These are phyloP conservation scores for Willisornis vidua DNA, from an alignment of 2,113 vertebrate species.

Conservation along the genomic window DNA sequence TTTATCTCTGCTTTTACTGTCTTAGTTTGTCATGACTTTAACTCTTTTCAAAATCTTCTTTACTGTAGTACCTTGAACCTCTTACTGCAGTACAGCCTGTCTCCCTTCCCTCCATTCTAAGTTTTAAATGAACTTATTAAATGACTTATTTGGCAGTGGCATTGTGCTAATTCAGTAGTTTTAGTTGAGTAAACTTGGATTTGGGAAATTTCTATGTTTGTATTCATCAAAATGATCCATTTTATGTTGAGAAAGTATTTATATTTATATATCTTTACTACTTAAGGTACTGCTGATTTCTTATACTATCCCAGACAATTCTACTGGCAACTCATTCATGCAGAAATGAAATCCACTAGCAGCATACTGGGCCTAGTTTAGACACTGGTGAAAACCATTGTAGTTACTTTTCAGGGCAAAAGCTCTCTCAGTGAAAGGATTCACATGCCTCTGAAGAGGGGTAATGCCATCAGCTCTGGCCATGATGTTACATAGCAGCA, in stretches of 20 bases:
- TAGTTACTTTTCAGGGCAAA: not conserved
- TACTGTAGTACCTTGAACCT: not conserved
- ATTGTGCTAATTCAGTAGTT: not conserved
- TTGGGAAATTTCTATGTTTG: not conserved
- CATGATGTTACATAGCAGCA: not conserved
- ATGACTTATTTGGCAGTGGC: not conserved
- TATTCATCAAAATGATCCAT: not conserved
- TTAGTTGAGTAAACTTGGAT: not conserved
- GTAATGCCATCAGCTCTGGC: not conserved
- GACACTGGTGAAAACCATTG: not conserved
- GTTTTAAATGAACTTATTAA: not conserved
- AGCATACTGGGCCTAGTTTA: not conserved
- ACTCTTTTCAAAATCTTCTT: not conserved
- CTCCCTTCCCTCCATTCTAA: not conserved
- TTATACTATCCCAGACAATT: not conserved
- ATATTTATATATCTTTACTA: not conserved
- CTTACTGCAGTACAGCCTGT: not conserved
- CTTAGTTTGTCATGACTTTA: not conserved
- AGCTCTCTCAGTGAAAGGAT: not conserved
- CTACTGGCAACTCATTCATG: not conserved
- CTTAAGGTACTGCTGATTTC: not conserved
- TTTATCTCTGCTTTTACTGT: not conserved
- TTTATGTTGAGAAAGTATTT: not conserved
- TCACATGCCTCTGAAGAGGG: not conserved
- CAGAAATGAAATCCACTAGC: not conserved